Conservation (phyloP, 2,113 vertebrate genomes). For the Columba janthina region DNA sequence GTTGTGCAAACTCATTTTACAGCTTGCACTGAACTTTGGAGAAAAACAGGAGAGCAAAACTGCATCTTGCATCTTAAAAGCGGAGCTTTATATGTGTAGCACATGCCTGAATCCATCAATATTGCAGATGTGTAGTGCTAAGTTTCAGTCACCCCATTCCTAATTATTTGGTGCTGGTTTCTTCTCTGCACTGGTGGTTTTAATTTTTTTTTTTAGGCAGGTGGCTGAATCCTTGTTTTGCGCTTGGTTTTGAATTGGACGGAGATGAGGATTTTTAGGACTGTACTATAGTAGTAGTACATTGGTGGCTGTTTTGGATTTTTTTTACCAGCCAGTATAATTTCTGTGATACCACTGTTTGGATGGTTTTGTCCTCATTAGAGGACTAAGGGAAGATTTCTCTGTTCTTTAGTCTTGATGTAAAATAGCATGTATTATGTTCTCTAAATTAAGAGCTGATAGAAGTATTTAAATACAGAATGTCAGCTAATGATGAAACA, state of each 20-base stretch:
- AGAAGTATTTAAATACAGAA: constrained; percentile 7
- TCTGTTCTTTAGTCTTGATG: neutral
- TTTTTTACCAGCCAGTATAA: neutral
- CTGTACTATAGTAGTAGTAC: neutral
- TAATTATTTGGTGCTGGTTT: neutral
- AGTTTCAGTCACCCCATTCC: neutral
- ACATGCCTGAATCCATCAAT: neutral
- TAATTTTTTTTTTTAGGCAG: neutral
- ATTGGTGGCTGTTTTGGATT: neutral
- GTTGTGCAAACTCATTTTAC: neutral
- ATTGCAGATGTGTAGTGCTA: neutral
- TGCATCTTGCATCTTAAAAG: neutral
- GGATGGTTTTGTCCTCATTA: neutral
- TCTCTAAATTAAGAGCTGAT: neutral
- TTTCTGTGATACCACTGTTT: neutral
- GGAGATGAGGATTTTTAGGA: neutral
- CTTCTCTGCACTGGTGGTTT: neutral
- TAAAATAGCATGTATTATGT: neutral
- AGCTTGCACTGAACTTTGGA: neutral
- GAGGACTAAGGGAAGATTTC: neutral
- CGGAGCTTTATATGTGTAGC: neutral
- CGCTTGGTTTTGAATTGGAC: neutral
- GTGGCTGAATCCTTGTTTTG: neutral
- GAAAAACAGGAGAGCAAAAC: neutral
- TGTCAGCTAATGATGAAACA: neutral